A percentile compares a stretch with the other conserved stretches of the same genome.
These are phyloP conservation scores for Aphelenchoides besseyi DNA, from an alignment of 1,140 invertebrate species.

Conservation along the genomic window DNA sequence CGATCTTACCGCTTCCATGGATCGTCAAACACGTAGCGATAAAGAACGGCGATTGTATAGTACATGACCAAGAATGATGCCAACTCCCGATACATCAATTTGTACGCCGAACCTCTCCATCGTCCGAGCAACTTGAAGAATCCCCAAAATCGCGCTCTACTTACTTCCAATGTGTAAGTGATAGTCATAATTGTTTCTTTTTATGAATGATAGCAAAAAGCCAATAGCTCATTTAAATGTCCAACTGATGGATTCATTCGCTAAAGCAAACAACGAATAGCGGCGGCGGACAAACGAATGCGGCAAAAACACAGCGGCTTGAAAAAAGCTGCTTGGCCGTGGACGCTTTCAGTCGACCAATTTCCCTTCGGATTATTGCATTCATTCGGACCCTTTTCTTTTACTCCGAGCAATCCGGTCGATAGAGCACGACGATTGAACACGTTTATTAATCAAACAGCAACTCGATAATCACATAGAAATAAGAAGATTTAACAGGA, in stretches of 20 bases:
- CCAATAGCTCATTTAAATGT: no score
- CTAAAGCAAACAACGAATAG: neutral
- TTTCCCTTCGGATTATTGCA: neutral
- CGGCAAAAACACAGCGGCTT: neutral
- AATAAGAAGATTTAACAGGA: no score
- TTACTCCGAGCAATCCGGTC: neutral
- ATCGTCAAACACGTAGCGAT: constrained; percentile 35
- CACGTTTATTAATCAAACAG: no score
- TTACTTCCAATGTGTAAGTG: constrained; percentile 61
- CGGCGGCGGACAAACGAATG: neutral
- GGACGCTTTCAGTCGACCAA: neutral
- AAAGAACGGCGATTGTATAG: constrained; percentile 33
- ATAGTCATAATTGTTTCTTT: constrained; percentile 59
- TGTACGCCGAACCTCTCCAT: constrained; percentile 67
- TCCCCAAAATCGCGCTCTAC: constrained; percentile 54
- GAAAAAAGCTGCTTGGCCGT: neutral
- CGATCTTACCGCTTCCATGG: constrained; percentile 29
- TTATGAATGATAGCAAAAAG: no score
- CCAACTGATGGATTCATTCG: no score
- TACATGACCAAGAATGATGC: constrained; percentile 50
- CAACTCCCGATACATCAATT: constrained; percentile 62
- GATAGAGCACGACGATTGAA: no score
- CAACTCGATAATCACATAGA: no score
- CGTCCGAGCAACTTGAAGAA: constrained; percentile 62
- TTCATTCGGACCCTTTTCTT: neutral